Conservation (phyloP, 2,888 invertebrate genomes). For the Plagodis dolabraria region DNA sequence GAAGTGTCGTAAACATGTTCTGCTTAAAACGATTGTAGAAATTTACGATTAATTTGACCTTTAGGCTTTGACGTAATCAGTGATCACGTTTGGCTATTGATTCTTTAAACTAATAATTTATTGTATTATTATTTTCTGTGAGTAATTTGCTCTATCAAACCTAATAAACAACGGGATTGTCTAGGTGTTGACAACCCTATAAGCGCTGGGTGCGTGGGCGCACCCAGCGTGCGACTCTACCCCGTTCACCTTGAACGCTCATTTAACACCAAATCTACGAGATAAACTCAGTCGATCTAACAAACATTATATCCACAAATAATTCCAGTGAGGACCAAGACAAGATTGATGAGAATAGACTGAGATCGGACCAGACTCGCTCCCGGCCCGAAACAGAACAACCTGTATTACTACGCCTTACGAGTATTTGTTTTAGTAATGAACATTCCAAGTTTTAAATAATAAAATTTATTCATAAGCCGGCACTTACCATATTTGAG, state of each 20-base stretch:
- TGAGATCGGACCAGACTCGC: constrained; percentile 1
- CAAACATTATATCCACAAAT: constrained; percentile 27
- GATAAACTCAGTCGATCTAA: constrained; percentile 53
- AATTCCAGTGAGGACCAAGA: not conserved
- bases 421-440: constrained; percentile 85
- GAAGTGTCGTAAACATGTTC: too few relatives aligned
- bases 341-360: not conserved
- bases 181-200: constrained; percentile 50
- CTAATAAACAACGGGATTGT: constrained; percentile 1
- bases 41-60: too few relatives aligned
- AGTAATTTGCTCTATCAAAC: not conserved
- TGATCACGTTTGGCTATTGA: too few relatives aligned
- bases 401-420: constrained; percentile 81
- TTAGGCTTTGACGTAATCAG: too few relatives aligned
- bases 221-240: constrained; percentile 60
- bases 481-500: constrained; percentile 83
- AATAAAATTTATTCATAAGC: constrained; percentile 85
- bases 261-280: constrained; percentile 61
- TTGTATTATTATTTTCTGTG: not conserved
- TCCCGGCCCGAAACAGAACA: constrained; percentile 52
- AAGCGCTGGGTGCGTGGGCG: constrained; percentile 70
- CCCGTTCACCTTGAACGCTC: constrained; percentile 76
- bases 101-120: too few relatives aligned
- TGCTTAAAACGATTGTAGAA: too few relatives aligned
- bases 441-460: constrained; percentile 84